Evolutionary conservation across 1,140 invertebrate genomes (phyloP), one percentile per base, ranked within the genome.

Genomic region (Musca vetustissima): DNA sequence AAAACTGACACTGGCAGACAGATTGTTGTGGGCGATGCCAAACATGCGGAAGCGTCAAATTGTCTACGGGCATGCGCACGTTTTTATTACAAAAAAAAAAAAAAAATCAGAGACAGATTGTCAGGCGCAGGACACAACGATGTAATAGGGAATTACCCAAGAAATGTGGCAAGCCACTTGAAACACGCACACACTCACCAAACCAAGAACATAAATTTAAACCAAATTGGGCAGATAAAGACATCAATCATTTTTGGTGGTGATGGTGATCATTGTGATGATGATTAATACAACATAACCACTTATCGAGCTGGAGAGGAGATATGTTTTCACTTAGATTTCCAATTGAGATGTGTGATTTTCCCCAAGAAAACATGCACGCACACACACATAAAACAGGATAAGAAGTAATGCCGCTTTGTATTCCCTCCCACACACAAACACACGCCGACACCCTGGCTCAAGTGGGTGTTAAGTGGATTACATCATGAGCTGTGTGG

Each of bases 21-120:
- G 36, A 66, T 53, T n/a, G 57, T 69, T 72, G 67, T 66, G 66
- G 66, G 28, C 47, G 68, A 69, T 64, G 66, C n/a, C 57, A 36
- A 61, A 61, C 57, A 61, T 36, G 57, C 43, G 64, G 64, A 66
- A 66, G 64, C 64, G 64, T 66, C 64, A 66, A 66, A 66, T 66
- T 66, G 64, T 66, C 64, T 66, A 66, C 43, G 64, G n/a, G n/a
- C 64, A 49, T 66, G 47, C 19, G 43, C 21, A 9, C 15, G 28
- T 11, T 43, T 59, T 52, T 36, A 9, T 43, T 43, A 43, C 36
- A 11, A 43, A n/a, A n/a, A n/a, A n/a, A n/a, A n/a, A n/a, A n/a
- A n/a, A n/a, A n/a, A n/a, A 13, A 43, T 43, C 36, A 13, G 36
- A 43, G 36, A 43, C 36, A 43, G 36, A 43, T 43, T 43, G 36